Percentiles rank a stretch among this genome's conserved stretches.
Evolutionary conservation across 1,140 invertebrate genomes (phyloP).

Genomic region (Stegodyphus dumicola): DNA sequence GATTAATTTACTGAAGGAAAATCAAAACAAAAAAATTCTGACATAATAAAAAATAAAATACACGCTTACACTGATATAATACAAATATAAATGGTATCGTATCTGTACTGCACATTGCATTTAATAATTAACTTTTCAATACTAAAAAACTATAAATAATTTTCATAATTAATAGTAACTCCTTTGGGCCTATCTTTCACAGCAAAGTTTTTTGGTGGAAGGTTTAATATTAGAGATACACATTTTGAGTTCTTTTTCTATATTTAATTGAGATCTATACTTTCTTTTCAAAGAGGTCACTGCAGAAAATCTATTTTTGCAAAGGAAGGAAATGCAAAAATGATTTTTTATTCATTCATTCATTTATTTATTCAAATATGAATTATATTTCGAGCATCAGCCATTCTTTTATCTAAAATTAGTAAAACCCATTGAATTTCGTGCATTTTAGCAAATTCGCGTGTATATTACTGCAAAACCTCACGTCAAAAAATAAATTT

Average conservation of each 20-base stretch:
- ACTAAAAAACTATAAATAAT: neutral
- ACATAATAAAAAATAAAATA: neutral
- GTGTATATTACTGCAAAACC: no score
- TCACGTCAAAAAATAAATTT: no score
- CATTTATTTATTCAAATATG: no score
- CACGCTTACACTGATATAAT: neutral
- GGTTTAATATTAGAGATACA: neutral
- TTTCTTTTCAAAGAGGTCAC: neutral
- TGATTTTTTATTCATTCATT: no score
- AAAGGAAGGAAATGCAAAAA: no score
- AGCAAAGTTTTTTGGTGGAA: neutral
- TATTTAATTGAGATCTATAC: neutral
- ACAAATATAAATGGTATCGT: neutral
- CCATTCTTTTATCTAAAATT: no score
- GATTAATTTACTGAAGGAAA: neutral
- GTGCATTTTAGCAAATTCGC: no score
- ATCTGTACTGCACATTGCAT: neutral
- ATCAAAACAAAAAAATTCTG: neutral
- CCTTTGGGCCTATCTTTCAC: neutral
- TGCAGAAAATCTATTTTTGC: no score
- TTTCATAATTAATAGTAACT: neutral
- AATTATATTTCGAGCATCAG: no score
- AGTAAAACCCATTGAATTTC: no score
- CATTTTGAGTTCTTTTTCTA: neutral
- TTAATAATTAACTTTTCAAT: neutral